Percentiles rank a stretch among this genome's conserved stretches.
Conservation (phyloP, 1,140 invertebrate genomes). For the Parapsyche elsis region DNA sequence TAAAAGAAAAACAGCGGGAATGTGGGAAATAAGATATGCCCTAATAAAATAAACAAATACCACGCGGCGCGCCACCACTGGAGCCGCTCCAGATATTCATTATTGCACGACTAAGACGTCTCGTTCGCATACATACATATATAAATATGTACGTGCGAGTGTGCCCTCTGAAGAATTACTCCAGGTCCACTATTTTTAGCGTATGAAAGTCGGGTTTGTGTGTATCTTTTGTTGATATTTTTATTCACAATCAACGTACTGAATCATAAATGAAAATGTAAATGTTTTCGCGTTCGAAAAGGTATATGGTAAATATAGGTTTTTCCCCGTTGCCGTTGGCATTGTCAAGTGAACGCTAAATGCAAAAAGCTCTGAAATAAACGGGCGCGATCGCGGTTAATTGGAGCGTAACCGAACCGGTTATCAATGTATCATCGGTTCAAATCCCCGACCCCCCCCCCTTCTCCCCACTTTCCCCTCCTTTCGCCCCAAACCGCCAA, state of each 20-base stretch:
- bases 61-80: neutral
- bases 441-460: slow-evolving; percentile 9
- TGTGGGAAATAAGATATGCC: slow-evolving; percentile 38
- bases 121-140: neutral
- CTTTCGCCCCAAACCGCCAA: neutral
- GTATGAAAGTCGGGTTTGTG: too few relatives aligned
- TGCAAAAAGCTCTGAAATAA: neutral
- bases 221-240: too few relatives aligned
- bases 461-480: neutral
- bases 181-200: too few relatives aligned
- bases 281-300: too few relatives aligned
- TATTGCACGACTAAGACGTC: neutral
- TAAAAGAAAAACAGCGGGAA: neutral
- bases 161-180: too few relatives aligned
- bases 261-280: too few relatives aligned
- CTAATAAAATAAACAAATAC: slow-evolving; percentile 47
- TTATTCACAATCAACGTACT: too few relatives aligned
- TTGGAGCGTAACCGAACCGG: slow-evolving; percentile 21
- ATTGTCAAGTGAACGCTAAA: slow-evolving; percentile 27
- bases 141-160: too few relatives aligned
- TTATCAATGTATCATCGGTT: slow-evolving; percentile 40
- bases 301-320: neutral
- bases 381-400: slow-evolving; percentile 10
- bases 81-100: neutral
- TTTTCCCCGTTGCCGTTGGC: too few relatives aligned